Percentiles rank a stretch among this genome's conserved stretches.
These are phyloP conservation scores for Gulo gulo DNA, from an alignment of 2,113 vertebrate genomes.

Conservation along the genomic window DNA sequence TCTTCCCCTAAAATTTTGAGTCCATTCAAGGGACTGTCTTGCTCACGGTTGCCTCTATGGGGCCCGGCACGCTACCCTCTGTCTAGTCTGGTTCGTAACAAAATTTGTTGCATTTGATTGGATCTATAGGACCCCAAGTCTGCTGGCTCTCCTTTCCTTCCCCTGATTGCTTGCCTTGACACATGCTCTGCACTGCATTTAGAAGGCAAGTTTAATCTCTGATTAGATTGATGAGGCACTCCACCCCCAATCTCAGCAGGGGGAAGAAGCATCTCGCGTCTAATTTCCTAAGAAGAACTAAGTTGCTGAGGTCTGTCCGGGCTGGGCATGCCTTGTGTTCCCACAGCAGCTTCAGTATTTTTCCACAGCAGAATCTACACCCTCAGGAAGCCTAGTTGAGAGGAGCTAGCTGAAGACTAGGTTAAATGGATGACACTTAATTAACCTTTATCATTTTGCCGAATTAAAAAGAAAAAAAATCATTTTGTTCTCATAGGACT, in stretches of 20 bases:
- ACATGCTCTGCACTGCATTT: neutral
- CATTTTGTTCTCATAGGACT: neutral
- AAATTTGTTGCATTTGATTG: neutral
- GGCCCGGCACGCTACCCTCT: neutral
- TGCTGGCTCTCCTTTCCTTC: neutral
- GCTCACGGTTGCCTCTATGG: neutral
- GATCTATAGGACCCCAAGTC: neutral
- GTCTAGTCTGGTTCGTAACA: neutral
- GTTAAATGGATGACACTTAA: neutral
- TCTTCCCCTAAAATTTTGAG: neutral
- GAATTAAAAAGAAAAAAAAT: neutral
- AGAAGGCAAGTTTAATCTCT: neutral
- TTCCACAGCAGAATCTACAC: neutral
- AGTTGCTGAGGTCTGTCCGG: too few relatives aligned
- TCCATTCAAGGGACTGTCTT: neutral
- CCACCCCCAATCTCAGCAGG: fast-evolving
- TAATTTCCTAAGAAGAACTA: neutral
- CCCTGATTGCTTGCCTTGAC: fast-evolving
- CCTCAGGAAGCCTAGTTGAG: neutral
- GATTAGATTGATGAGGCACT: fast-evolving
- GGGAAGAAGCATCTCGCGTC: neutral
- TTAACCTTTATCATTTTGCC: neutral
- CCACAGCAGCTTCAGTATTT: neutral
- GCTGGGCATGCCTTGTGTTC: neutral
- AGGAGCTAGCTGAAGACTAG: neutral